Percentiles rank a stretch among this genome's conserved stretches.
phyloP scores from a whole-genome alignment of 1,140 invertebrate species.

The Homarus americanus region DNA sequence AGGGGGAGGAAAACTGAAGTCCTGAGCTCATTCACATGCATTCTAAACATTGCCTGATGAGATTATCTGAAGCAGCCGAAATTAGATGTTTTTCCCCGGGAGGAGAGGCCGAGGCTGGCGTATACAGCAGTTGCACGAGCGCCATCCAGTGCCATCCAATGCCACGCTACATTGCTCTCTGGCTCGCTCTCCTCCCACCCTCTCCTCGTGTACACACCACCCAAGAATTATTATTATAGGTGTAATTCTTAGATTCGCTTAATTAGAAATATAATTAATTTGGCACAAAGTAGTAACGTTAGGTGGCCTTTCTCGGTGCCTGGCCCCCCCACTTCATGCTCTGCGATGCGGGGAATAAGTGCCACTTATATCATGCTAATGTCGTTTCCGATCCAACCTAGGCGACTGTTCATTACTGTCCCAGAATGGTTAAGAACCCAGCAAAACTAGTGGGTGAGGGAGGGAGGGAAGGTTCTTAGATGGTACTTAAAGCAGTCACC shows the following conservation, averaged over 20 bases:
- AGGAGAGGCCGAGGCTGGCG: neutral
- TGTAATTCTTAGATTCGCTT: slow-evolving; percentile 23
- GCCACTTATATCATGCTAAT: slow-evolving; percentile 68
- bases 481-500: too few species aligned
- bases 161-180: slow-evolving; percentile 15
- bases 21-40: slow-evolving; percentile 62
- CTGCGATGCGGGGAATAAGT: slow-evolving; percentile 63
- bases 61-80: slow-evolving; percentile 67
- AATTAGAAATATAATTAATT: slow-evolving; percentile 56
- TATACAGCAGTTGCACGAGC: neutral
- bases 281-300: slow-evolving; percentile 31
- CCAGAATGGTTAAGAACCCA: slow-evolving; percentile 44
- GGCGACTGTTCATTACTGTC: slow-evolving; percentile 59
- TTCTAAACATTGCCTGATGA: slow-evolving; percentile 68
- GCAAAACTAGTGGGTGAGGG: neutral
- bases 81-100: slow-evolving; percentile 56
- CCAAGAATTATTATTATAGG: slow-evolving; percentile 35
- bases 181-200: neutral
- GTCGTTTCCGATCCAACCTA: slow-evolving; percentile 58
- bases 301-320: slow-evolving; percentile 31
- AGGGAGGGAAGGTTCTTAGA: too few species aligned
- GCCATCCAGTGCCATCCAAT: neutral
- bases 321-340: slow-evolving; percentile 41
- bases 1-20: slow-evolving; percentile 12
- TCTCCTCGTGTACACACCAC: neutral